These are phyloP conservation scores for Lithophane leautieri DNA, from an alignment of 2,888 invertebrate genomes.

Conservation along the genomic window DNA sequence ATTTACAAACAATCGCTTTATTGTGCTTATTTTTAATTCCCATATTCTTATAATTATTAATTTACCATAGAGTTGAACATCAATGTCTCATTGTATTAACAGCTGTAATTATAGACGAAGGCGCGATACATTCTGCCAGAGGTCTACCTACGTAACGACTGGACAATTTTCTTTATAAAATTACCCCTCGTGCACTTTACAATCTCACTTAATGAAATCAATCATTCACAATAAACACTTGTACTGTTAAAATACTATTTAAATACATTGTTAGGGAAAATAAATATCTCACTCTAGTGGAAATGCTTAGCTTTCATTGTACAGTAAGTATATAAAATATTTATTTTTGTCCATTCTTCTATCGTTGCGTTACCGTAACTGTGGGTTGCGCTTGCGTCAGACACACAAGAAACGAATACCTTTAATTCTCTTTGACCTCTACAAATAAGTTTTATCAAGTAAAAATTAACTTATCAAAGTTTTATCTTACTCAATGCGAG, in stretches of 20 bases:
- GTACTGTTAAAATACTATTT: conserved; percentile 79
- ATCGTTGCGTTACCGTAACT: conserved; percentile 42
- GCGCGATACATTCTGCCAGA: conserved; percentile 13
- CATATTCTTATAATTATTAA: too few relatives aligned
- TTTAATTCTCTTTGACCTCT: too few relatives aligned
- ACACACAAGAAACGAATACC: not conserved
- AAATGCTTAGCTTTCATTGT: conserved; percentile 75
- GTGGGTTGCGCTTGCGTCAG: conserved; percentile 59
- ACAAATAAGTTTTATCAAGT: not conserved
- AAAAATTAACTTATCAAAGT: not conserved
- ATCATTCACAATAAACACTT: conserved; percentile 69
- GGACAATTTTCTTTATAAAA: conserved; percentile 61
- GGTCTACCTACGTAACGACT: conserved; percentile 47
- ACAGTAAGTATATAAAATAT: conserved; percentile 71
- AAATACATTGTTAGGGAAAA: conserved; percentile 76
- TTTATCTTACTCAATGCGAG: not conserved
- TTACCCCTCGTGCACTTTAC: conserved; percentile 72
- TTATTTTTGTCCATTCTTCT: conserved; percentile 39
- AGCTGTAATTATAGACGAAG: conserved; percentile 35
- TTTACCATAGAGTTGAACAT: conserved; percentile 16
- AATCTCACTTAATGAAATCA: conserved; percentile 64
- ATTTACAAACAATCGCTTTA: conserved; percentile 25
- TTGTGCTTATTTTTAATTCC: conserved; percentile 2
- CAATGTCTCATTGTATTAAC: conserved; percentile 17
- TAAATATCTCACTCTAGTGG: conserved; percentile 81